Evolutionary conservation across 2,797 vertebrate genomes (phyloP), one percentile per base, ranked within the genome.

Genomic region (Morus bassanus): DNA sequence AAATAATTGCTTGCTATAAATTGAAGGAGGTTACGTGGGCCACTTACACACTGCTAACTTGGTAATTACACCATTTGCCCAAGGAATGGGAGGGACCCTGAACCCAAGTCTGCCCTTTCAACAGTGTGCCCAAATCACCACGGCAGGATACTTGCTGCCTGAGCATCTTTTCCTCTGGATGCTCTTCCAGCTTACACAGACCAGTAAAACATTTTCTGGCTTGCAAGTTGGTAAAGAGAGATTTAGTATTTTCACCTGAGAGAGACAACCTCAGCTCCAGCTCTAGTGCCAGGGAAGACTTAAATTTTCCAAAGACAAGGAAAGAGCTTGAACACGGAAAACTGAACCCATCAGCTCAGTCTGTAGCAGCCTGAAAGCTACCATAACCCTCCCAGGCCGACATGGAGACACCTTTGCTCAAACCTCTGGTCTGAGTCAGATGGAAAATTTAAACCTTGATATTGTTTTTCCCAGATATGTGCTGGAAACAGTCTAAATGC

Each of bases 71-170:
- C 17, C 5, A 0, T 33, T 79, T 28, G 85, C 37, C n/a, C 1
- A 4, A 64, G 53, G 61, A 28, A 18, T 8, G 39, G 74, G 54
- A 75, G 35, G 35, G 41, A 81, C 8, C 25, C 31, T 48, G 37
- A 75, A 45, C 27, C 51, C 53, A 45, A 0, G 3, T 9, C 39
- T 70, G 56, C 53, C 60, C 39, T 74, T 83, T 72, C 57, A 73
- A 30, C 41, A 23, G 5, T 9, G 16, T 4, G 2, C 23, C 76
- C 39, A n/a, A 88, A 74, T 22, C 53, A 60, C 64, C 4, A 3
- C 0, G 0, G 51, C 56, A 70, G 23, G 45, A 21, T 18, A 27
- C n/a, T 57, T 14, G 21, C 41, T 6, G 1, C 37, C 24, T 6
- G 15, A 75, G 30, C 30, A 54, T 18, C 61, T 53, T 84, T 78